These are phyloP conservation scores for Cryptotis parvus DNA, from an alignment of 2,113 vertebrate species.

Conservation along the genomic window DNA sequence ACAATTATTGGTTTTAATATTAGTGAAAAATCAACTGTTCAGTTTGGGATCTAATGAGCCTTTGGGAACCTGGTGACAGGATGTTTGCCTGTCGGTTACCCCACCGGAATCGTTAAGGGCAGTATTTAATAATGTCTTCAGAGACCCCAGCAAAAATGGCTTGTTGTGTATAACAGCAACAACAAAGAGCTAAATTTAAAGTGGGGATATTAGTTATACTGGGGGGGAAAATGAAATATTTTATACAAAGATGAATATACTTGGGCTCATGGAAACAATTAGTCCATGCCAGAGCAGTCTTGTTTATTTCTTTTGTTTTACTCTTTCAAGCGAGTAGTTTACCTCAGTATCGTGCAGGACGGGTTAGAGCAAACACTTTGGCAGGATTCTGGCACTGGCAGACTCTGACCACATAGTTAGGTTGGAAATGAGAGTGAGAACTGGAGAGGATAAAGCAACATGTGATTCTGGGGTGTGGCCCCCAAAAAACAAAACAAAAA, in stretches of 20 bases:
- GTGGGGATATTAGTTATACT: background rate
- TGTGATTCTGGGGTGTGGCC: too few relatives aligned
- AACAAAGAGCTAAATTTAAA: constrained; percentile 5
- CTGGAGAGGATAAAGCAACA: too few relatives aligned
- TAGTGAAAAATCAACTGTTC: constrained; percentile 46
- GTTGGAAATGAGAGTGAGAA: too few relatives aligned
- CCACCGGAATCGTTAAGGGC: constrained; percentile 18
- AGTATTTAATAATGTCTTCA: constrained; percentile 37
- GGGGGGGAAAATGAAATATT: constrained; percentile 18
- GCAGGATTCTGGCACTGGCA: too few relatives aligned
- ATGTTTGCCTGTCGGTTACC: constrained; percentile 18
- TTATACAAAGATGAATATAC: background rate
- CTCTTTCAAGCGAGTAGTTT: too few relatives aligned
- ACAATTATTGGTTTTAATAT: too few relatives aligned
- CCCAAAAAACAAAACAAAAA: too few relatives aligned
- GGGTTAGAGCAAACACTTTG: too few relatives aligned
- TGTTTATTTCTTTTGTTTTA: too few relatives aligned
- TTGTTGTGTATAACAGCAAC: constrained; percentile 49
- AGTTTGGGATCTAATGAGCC: constrained; percentile 22
- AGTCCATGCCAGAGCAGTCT: too few relatives aligned
- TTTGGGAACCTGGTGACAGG: constrained; percentile 37
- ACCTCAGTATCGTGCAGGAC: too few relatives aligned
- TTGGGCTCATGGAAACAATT: background rate
- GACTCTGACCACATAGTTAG: too few relatives aligned
- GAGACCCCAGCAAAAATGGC: constrained; percentile 40